phyloP scores from a whole-genome alignment of 2,888 invertebrate species.

The Synergus umbraculus region DNA sequence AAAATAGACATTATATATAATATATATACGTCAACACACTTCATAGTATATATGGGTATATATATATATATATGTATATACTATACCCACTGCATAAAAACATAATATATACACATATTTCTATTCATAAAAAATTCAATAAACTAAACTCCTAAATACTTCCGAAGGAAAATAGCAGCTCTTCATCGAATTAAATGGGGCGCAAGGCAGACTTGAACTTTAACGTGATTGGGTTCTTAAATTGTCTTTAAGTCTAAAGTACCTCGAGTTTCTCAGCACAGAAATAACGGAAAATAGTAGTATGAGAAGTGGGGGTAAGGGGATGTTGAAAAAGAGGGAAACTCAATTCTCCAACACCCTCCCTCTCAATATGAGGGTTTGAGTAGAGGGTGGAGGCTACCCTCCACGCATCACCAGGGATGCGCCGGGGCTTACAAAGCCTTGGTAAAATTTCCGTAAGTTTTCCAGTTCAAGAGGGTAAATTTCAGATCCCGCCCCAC shows the following conservation, averaged over 20 bases:
- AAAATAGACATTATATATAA: too few species aligned
- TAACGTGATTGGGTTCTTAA: constrained; percentile 27
- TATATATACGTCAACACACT: too few species aligned
- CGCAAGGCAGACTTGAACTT: constrained; percentile 5
- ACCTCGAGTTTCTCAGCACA: constrained; percentile 31
- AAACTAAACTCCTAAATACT: constrained; percentile 11
- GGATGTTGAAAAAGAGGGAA: not conserved
- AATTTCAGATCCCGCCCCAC: constrained; percentile 64
- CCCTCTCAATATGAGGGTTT: not conserved
- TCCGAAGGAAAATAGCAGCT: constrained; percentile 24
- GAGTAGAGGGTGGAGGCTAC: constrained; percentile 11
- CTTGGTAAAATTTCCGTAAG: constrained; percentile 48
- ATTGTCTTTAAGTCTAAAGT: constrained; percentile 30
- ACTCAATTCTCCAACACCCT: constrained; percentile 6
- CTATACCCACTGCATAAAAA: too few species aligned
- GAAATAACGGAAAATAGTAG: constrained; percentile 23
- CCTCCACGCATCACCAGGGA: constrained; percentile 12
- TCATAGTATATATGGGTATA: too few species aligned
- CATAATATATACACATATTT: too few species aligned
- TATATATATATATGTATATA: too few species aligned
- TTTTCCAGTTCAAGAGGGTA: constrained; percentile 45
- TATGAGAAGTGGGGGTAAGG: not conserved
- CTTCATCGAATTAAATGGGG: constrained; percentile 31
- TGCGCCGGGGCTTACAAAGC: constrained; percentile 18
- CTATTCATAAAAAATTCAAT: not conserved